phyloP scores from a whole-genome alignment of 2,113 vertebrate genomes.

The Zosterops japonicus region DNA sequence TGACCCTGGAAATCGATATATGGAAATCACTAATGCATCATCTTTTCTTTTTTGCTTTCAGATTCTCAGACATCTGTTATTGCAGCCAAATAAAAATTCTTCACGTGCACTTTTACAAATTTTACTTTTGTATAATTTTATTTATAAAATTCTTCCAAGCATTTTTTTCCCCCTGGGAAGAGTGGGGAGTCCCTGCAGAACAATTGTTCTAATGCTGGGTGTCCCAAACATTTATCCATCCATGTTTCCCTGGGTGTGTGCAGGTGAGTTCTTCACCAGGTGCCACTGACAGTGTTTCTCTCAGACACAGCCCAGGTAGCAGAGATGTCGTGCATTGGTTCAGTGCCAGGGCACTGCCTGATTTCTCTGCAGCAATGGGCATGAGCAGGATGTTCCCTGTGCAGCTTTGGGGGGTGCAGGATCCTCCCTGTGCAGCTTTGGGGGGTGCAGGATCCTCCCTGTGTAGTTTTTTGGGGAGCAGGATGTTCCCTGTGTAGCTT shows the following conservation, averaged over 20 bases:
- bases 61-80: background rate
- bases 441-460: too few species aligned
- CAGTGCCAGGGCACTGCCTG: background rate
- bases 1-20: background rate
- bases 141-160: background rate
- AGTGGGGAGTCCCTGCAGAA: background rate
- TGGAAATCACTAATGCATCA: background rate
- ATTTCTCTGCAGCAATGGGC: background rate
- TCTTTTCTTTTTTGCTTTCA: background rate
- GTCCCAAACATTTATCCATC: rapidly evolving
- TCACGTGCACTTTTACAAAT: background rate
- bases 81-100: background rate
- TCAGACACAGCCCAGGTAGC: rapidly evolving
- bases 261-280: rapidly evolving
- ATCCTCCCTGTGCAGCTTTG: too few species aligned
- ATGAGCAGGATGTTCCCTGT: too few species aligned
- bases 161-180: background rate
- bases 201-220: rapidly evolving
- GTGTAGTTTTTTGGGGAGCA: too few species aligned
- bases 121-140: background rate
- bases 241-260: rapidly evolving
- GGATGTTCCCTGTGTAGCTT: too few species aligned
- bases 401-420: too few species aligned
- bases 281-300: background rate
- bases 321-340: rapidly evolving